Base-by-base conservation (phyloP, 1,140 invertebrate species). In the Hyles euphorbiae region DNA sequence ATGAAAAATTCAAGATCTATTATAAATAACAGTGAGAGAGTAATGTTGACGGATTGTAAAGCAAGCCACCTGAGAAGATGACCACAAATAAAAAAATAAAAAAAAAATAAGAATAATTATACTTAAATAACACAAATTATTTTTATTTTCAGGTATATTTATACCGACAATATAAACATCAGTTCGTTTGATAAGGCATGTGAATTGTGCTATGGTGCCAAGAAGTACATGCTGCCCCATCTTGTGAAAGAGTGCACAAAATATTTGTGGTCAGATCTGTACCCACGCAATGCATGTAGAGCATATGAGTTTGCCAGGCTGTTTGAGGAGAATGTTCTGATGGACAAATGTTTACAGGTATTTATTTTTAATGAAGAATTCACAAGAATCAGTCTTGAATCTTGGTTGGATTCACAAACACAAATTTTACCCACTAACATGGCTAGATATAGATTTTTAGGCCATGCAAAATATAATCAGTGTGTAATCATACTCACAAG, bases 191-290 rank as follows among this genome's bases (percentile, higher is more conserved):
- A 96, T 68, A 92, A 96, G 72, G 95, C 95, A 0, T 96, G 95
- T 83, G 95, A 96, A 67, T 83, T 96, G 9, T 96, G 95, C 78
- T 96, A 96, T 82, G 95, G 94, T 56, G 95, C 95, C 9, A 96
- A 96, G 71, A 97, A 97, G 70, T 97, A 96, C 70, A 95, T 96
- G 94, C 74, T 97, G 12, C 95, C 95, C 1, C 91, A 93, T 80
- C 88, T 97, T 4, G 94, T 96, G 0, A 93, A 95, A 60, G 91
- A 95, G 70, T 97, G 96, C 74, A 96, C 94, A 0, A 91, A 93
- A 58, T 96, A 93, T 78, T 86, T 96, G 34, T 95, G 94, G 93
- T 93, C 92, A 1, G 94, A 96, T 79, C 83, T 96, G 2, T 92
- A 93, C 63, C 92, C 94, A 0, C 93, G 93, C 63, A 96, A 96